Conservation (phyloP, 2,888 invertebrate genomes). For the Scaeva pyrastri region DNA sequence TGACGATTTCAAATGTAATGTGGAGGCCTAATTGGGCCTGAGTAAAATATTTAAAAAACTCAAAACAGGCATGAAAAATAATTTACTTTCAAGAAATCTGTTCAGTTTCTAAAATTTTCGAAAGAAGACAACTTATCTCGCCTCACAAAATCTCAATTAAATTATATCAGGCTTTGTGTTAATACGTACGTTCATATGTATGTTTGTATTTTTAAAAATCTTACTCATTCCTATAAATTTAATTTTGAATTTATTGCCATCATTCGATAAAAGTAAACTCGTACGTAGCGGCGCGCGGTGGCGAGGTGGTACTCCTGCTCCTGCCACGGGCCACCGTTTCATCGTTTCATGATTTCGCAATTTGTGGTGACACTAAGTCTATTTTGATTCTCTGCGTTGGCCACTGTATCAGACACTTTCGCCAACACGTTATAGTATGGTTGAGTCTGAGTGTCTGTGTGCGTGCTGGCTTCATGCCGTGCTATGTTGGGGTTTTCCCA, state of each 20-base stretch:
- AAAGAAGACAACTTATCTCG: not conserved
- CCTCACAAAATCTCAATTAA: conserved; percentile 30
- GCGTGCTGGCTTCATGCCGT: conserved; percentile 23
- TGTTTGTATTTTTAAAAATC: not conserved
- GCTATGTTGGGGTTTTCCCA: conserved; percentile 64
- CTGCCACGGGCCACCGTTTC: conserved; percentile 12
- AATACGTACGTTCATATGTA: too few relatives aligned
- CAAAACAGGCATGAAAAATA: too few relatives aligned
- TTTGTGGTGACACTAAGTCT: conserved; percentile 67
- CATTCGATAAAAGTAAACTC: conserved; percentile 2
- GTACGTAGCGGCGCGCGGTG: too few relatives aligned
- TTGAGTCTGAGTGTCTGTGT: not conserved
- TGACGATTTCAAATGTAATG: too few relatives aligned
- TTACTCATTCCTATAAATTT: conserved; percentile 20
- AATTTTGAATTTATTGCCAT: conserved; percentile 54
- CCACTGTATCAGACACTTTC: conserved; percentile 28
- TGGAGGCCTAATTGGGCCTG: too few relatives aligned
- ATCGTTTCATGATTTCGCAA: conserved; percentile 26
- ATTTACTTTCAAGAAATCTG: too few relatives aligned
- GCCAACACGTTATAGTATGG: not conserved
- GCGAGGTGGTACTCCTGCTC: not conserved
- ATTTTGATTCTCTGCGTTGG: conserved; percentile 74
- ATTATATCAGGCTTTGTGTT: not conserved
- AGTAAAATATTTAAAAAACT: too few relatives aligned
- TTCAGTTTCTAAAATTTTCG: not conserved